Conservation (phyloP, 2,113 vertebrate genomes). For the Sylvietta virens region DNA sequence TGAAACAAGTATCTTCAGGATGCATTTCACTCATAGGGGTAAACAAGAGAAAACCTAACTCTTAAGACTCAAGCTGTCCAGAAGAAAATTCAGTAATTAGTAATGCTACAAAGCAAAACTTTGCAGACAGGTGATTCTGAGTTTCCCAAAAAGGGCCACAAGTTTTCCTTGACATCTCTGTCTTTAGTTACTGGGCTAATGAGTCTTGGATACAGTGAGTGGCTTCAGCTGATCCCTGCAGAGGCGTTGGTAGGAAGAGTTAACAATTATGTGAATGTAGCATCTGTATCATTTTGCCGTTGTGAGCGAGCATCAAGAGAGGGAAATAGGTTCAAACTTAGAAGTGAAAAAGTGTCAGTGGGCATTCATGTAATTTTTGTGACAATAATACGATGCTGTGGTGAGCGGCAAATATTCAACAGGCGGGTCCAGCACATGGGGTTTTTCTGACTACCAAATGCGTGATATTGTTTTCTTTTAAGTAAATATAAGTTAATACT, state of each 20-base stretch:
- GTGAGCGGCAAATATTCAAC: slow-evolving; percentile 29
- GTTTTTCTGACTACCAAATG: slow-evolving; percentile 32
- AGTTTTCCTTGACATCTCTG: neutral
- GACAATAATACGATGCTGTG: neutral
- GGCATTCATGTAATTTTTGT: neutral
- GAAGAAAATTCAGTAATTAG: neutral
- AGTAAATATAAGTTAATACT: slow-evolving; percentile 41
- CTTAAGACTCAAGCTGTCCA: neutral
- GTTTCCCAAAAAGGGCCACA: neutral
- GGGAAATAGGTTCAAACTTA: slow-evolving; percentile 24
- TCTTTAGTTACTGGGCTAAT: neutral
- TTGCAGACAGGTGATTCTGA: neutral
- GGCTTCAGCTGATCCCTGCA: neutral
- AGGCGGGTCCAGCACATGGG: neutral
- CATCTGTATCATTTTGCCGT: neutral
- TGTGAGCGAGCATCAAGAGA: neutral
- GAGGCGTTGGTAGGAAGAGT: neutral
- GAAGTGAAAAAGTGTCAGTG: slow-evolving; percentile 13
- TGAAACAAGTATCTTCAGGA: neutral
- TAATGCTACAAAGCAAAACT: neutral
- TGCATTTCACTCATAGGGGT: neutral
- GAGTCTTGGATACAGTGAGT: neutral
- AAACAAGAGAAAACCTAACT: neutral
- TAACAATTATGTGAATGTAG: neutral
- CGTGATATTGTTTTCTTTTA: neutral